These are phyloP conservation scores for Abramis brama DNA, from an alignment of 2,113 vertebrate species.

Conservation along the genomic window DNA sequence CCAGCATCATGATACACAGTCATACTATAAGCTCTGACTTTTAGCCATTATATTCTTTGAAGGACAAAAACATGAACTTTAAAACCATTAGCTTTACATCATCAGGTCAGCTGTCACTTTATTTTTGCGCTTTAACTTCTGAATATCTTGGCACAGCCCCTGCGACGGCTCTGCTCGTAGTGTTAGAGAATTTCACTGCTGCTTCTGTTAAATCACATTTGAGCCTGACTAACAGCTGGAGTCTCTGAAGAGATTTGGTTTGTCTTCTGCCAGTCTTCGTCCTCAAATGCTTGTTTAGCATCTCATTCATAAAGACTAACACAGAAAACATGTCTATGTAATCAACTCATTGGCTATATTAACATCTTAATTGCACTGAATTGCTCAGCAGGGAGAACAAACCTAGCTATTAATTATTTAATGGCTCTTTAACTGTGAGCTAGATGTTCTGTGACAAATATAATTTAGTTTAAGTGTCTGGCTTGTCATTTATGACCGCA, in stretches of 20 bases:
- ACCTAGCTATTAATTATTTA: not conserved
- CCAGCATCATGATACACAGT: no score
- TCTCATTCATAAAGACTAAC: not conserved
- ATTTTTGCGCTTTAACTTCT: no score
- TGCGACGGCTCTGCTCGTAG: no score
- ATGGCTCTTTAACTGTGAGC: not conserved
- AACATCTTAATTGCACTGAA: not conserved
- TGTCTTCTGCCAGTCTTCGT: not conserved
- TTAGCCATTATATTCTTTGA: no score
- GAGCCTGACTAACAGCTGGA: not conserved
- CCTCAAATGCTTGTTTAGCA: not conserved
- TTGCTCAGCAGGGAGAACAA: not conserved
- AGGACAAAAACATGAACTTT: no score
- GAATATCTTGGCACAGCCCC: no score
- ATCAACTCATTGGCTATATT: not conserved
- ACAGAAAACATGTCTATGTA: not conserved
- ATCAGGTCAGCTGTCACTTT: no score
- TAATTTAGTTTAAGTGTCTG: not conserved
- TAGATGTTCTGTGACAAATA: conserved; percentile 11
- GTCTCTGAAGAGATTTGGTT: not conserved
- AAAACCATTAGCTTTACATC: no score
- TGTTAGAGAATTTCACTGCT: not conserved
- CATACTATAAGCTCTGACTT: no score
- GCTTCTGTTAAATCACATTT: not conserved
- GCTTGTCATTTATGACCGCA: not conserved